Percentiles rank a stretch among this genome's conserved stretches.
phyloP scores from a whole-genome alignment of 2,888 invertebrate genomes.

The Watsonalla cultraria region DNA sequence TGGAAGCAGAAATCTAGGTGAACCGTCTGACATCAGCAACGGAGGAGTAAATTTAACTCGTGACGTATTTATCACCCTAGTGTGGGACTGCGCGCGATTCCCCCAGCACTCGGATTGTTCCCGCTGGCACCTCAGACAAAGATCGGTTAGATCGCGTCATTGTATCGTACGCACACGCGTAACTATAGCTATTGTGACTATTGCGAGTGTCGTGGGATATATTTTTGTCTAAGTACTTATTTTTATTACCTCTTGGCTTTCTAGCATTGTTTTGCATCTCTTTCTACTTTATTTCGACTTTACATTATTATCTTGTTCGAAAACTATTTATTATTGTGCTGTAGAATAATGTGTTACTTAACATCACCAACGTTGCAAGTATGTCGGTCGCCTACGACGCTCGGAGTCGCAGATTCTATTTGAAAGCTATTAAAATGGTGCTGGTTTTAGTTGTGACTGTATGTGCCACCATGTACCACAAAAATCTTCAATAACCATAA shows the following conservation, averaged over 20 bases:
- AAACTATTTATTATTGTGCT: no score
- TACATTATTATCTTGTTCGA: neutral
- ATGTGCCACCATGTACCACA: no score
- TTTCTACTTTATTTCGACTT: neutral
- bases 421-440: no score
- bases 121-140: conserved; percentile 34
- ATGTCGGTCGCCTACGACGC: no score
- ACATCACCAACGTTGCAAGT: no score
- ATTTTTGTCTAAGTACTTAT: neutral
- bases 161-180: conserved; percentile 19
- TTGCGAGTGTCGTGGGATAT: conserved; percentile 19
- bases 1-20: conserved; percentile 70
- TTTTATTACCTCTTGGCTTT: neutral
- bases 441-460: no score
- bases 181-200: conserved; percentile 30
- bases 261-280: neutral
- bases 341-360: no score
- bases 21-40: conserved; percentile 74
- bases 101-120: conserved; percentile 53
- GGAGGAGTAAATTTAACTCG: conserved; percentile 71
- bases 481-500: no score
- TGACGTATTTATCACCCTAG: conserved; percentile 59
- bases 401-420: no score
- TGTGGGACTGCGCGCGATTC: conserved; percentile 40
- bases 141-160: conserved; percentile 34